Evolutionary conservation across 2,113 vertebrate species (phyloP).

Genomic region (Coturnix japonica): DNA sequence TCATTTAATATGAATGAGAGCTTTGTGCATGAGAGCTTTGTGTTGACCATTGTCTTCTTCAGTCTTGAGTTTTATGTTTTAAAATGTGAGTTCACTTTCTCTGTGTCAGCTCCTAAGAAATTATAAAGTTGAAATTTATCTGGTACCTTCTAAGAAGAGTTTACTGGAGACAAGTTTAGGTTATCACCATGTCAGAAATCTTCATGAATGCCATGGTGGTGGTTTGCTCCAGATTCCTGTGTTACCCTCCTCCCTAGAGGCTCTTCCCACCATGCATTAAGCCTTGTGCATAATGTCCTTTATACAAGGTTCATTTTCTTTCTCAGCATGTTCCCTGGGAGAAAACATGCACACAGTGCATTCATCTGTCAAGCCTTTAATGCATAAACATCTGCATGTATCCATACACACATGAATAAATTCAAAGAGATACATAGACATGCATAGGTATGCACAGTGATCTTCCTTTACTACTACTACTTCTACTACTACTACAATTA

Average conservation of each 20-base stretch:
- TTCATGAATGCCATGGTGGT: neutral
- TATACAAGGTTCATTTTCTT: neutral
- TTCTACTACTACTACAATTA: too few relatives aligned
- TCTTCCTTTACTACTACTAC: neutral
- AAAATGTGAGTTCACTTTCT: neutral
- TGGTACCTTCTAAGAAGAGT: neutral
- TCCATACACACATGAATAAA: neutral
- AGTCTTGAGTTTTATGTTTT: neutral
- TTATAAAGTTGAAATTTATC: neutral
- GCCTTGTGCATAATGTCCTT: neutral
- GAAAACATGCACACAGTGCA: neutral
- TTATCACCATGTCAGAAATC: neutral
- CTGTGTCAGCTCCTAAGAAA: neutral
- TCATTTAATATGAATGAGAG: neutral
- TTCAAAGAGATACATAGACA: neutral
- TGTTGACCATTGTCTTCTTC: neutral
- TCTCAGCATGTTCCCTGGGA: neutral
- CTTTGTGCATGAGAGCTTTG: neutral
- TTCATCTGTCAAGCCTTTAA: neutral
- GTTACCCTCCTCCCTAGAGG: neutral
- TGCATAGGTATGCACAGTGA: neutral
- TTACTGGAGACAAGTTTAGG: neutral
- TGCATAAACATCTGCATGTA: neutral
- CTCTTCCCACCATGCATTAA: neutral
- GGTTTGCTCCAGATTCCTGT: neutral